Base-by-base conservation (phyloP, 2,797 vertebrate species). In the Ctenochaetus hawaiiensis region DNA sequence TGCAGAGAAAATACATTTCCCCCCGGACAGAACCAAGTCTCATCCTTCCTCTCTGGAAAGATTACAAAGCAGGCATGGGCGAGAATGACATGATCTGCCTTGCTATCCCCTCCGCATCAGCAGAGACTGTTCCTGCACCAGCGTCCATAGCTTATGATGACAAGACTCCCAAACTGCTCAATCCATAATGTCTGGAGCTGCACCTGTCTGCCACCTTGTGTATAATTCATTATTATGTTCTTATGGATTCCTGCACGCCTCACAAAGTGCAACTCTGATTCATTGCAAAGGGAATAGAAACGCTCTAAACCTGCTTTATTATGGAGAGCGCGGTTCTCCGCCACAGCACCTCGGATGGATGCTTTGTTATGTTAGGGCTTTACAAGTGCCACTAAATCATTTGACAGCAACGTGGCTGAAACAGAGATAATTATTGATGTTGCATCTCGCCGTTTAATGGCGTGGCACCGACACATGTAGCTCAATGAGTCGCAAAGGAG, bases 221-320 rank as follows among this genome's bases (percentile, higher is more conserved):
- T 82, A 83, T 89, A 86, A 88, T 86, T 91, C 84, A 89, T 91
- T 88, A 72, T 88, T 83, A 83, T 89, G 84, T 83, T 80, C 85
- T 87, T 81, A 80, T 74, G 69, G 75, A 82, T 89, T 83, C 69
- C 58, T 63, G 79, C 72, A 52, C 39, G 65, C 63, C 78, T 77
- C 81, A 59, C 84, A 69, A 72, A 87, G 70, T 68, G 82, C 75
- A 72, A 39, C 68, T 78, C 74, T 81, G 87, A 87, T 89, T 91
- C 79, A 89, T 73, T 53, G 85, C 74, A 8, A 22, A 39, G 80
- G 83, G 87, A 87, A 84, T 60, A 82, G 57, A 77, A 66, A n/a
- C 4, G 3, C 75, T 80, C 61, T 66, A 72, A 82, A 82, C 54
- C 68, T 26, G 81, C 80, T 82, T 86, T 86, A 81, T 89, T 87